Evolutionary conservation across 2,797 vertebrate genomes (phyloP).

Genomic region (Amblyraja radiata): DNA sequence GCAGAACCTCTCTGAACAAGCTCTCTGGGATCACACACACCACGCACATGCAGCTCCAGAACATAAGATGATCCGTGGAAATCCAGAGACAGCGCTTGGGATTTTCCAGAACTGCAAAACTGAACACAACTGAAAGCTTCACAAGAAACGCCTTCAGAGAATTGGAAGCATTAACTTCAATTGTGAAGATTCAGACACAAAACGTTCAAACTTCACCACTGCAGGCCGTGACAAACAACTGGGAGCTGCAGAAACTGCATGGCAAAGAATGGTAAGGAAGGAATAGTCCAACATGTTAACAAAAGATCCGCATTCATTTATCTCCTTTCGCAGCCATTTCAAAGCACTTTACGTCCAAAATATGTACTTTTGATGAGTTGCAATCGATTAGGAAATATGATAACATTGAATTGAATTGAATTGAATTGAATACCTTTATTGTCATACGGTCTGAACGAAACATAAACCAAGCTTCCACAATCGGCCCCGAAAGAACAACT

Average conservation of each 20-base stretch:
- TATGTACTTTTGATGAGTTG: too few relatives aligned
- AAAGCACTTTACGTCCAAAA: too few relatives aligned
- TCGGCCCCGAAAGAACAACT: too few relatives aligned
- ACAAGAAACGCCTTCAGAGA: background rate
- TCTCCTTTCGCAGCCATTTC: too few relatives aligned
- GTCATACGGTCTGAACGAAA: too few relatives aligned
- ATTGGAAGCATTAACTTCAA: background rate
- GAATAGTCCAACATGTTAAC: background rate
- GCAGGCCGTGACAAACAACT: background rate
- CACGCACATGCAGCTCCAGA: too few relatives aligned
- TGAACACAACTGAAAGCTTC: background rate
- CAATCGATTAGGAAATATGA: too few relatives aligned
- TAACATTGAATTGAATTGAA: too few relatives aligned
- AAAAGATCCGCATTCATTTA: background rate
- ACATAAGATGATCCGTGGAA: background rate
- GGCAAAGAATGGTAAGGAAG: slow-evolving; percentile 24
- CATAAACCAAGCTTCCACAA: too few relatives aligned
- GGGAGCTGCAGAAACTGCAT: background rate
- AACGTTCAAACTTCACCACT: background rate
- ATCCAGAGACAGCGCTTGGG: background rate
- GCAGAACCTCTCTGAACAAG: background rate
- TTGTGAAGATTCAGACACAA: background rate
- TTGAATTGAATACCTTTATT: too few relatives aligned
- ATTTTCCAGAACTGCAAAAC: background rate
- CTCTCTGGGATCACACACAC: background rate